These are phyloP conservation scores for Chascanopsetta lugubris DNA, from an alignment of 2,113 vertebrate genomes.

Conservation along the genomic window DNA sequence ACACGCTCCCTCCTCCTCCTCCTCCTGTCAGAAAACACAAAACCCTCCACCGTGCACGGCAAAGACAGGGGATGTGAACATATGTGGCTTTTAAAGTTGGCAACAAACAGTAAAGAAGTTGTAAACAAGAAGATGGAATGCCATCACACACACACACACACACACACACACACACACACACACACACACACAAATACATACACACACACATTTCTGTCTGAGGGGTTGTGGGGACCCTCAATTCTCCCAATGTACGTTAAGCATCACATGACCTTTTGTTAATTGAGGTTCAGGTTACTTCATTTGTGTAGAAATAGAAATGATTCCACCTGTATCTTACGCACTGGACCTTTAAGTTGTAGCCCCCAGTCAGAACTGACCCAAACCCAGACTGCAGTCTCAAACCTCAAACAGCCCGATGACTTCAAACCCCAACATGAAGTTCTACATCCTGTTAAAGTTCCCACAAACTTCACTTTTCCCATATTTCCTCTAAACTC, in stretches of 20 bases:
- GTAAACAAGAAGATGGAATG: conserved; percentile 36
- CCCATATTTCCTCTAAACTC: too few relatives aligned
- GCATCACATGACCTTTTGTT: too few relatives aligned
- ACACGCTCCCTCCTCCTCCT: background rate
- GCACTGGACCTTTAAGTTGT: too few relatives aligned
- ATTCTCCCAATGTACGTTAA: too few relatives aligned
- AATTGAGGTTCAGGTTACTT: too few relatives aligned
- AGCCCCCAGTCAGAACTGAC: too few relatives aligned
- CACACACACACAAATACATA: conserved; percentile 14
- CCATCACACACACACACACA: conserved; percentile 11
- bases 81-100: conserved; percentile 39
- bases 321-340: too few relatives aligned
- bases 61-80: conserved; percentile 4
- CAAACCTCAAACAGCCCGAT: too few relatives aligned
- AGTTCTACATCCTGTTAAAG: background rate
- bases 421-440: too few relatives aligned
- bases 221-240: background rate
- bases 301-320: too few relatives aligned
- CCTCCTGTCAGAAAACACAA: conserved; percentile 32
- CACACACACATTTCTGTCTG: background rate
- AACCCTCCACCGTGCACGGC: conserved; percentile 3
- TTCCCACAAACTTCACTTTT: background rate
- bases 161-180: conserved; percentile 18
- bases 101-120: conserved; percentile 17
- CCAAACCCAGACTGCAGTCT: too few relatives aligned